These are phyloP conservation scores for Achatina immaculata DNA, from an alignment of 1,140 invertebrate species.

Conservation along the genomic window DNA sequence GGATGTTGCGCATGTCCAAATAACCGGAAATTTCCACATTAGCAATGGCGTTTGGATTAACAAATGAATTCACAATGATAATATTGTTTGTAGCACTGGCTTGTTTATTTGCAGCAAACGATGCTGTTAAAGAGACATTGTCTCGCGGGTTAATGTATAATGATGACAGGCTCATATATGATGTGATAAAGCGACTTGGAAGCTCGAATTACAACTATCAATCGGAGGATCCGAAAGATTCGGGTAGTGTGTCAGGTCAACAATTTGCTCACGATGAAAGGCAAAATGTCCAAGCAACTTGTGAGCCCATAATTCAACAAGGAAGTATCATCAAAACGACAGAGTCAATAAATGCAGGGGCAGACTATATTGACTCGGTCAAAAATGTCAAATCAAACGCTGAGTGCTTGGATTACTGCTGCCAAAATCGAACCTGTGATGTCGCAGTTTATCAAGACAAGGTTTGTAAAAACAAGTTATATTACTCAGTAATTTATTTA, in stretches of 20 bases:
- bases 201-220: slow-evolving; percentile 5
- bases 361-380: slow-evolving; percentile 48
- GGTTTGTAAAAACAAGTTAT: slow-evolving; percentile 41
- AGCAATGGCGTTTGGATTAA: not conserved
- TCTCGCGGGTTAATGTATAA: not conserved
- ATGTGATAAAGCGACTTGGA: not conserved
- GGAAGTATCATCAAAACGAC: slow-evolving; percentile 55
- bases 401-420: slow-evolving; percentile 53
- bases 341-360: slow-evolving; percentile 49
- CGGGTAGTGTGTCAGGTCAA: not conserved
- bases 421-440: slow-evolving; percentile 52
- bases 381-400: slow-evolving; percentile 38
- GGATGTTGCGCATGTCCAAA: not conserved
- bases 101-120: not conserved
- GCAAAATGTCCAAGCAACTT: not conserved
- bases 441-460: slow-evolving; percentile 60
- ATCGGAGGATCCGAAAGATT: not conserved
- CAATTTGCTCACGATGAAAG: not conserved
- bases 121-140: not conserved
- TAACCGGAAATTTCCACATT: slow-evolving; percentile 12
- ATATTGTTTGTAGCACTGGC: not conserved
- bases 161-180: not conserved
- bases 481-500: not conserved
- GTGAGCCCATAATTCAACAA: slow-evolving; percentile 34
- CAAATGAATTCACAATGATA: not conserved